Conservation (phyloP, 2,888 invertebrate species). For the Yponomeuta plumbellus region DNA sequence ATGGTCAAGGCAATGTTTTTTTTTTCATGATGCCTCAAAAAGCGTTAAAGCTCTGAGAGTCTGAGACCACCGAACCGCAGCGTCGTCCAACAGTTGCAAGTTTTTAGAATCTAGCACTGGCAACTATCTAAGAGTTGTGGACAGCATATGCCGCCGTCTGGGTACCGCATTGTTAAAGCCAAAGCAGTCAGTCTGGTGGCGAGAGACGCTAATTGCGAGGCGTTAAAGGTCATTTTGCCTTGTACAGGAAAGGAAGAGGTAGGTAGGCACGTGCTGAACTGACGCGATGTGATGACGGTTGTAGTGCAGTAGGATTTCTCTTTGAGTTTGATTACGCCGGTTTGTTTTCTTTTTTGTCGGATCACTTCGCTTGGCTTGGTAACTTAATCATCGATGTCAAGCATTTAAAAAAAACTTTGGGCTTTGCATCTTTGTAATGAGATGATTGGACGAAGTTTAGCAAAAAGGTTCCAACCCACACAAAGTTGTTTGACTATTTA, state of each 20-base stretch:
- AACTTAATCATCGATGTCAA: neutral
- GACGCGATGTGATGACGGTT: conserved; percentile 39
- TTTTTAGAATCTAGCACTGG: too few relatives aligned
- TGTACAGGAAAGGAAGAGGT: neutral
- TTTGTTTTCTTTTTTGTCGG: neutral
- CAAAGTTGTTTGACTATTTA: too few relatives aligned
- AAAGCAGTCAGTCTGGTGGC: neutral
- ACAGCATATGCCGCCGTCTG: neutral
- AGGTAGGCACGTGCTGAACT: conserved; percentile 53
- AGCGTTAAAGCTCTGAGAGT: too few relatives aligned
- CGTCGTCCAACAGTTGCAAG: too few relatives aligned
- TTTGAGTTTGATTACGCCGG: neutral
- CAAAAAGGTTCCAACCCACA: too few relatives aligned
- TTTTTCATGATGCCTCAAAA: too few relatives aligned
- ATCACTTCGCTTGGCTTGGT: neutral
- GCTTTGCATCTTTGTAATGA: too few relatives aligned
- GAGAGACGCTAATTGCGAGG: neutral
- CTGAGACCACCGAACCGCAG: too few relatives aligned
- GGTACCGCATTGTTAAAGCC: conserved; percentile 44
- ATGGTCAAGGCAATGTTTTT: too few relatives aligned
- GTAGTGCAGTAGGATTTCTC: neutral
- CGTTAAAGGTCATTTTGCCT: conserved; percentile 1
- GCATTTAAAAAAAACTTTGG: too few relatives aligned
- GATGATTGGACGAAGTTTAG: too few relatives aligned
- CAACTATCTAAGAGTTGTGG: too few relatives aligned